These are phyloP conservation scores for Aspidapion aeneum DNA, from an alignment of 2,888 invertebrate genomes.

Conservation along the genomic window DNA sequence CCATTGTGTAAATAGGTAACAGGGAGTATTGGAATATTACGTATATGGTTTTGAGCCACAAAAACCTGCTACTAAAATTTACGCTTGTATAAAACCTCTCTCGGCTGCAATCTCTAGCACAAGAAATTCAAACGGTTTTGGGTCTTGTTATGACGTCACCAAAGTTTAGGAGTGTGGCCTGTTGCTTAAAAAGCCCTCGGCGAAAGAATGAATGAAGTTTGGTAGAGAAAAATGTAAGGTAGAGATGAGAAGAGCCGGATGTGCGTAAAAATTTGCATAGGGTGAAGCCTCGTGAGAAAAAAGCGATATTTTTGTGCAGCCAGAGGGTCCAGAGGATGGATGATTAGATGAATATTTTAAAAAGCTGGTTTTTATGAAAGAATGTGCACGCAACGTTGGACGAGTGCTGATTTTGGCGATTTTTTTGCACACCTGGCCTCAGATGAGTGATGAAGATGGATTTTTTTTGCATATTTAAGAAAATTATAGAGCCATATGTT, in stretches of 20 bases:
- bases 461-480: too few relatives aligned
- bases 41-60: too few relatives aligned
- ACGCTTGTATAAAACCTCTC: too few relatives aligned
- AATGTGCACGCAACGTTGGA: not conserved
- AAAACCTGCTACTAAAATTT: too few relatives aligned
- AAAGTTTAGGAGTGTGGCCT: too few relatives aligned
- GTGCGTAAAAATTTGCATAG: not conserved
- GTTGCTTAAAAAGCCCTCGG: too few relatives aligned
- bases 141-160: too few relatives aligned
- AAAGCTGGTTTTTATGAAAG: not conserved
- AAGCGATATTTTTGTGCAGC: not conserved
- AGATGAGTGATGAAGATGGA: not conserved
- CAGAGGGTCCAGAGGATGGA: not conserved
- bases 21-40: too few relatives aligned
- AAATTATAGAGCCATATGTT: too few relatives aligned
- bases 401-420: not conserved
- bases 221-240: not conserved
- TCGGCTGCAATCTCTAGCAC: too few relatives aligned
- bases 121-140: too few relatives aligned
- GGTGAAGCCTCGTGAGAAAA: not conserved
- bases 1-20: too few relatives aligned
- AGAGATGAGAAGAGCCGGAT: not conserved
- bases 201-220: not conserved
- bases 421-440: not conserved
- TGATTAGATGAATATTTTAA: not conserved